Evolutionary conservation across 2,797 vertebrate genomes (phyloP).

Genomic region (Heteromormyrus szaboi): DNA sequence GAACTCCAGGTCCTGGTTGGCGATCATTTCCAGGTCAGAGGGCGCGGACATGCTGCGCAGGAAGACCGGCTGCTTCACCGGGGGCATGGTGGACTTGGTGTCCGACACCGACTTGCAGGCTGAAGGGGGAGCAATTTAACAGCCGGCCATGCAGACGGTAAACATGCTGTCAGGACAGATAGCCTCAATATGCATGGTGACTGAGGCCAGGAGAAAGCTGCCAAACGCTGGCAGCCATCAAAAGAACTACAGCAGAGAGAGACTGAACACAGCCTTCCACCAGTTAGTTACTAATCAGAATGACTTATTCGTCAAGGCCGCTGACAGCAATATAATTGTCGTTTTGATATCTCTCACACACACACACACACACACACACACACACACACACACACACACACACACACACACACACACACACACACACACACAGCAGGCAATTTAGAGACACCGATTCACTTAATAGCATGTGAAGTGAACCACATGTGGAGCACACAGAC

Average conservation of each 20-base stretch:
- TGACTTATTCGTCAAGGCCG: neutral
- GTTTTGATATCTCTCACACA: neutral
- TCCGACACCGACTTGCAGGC: constrained; percentile 91
- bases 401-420: neutral
- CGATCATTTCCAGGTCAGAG: constrained; percentile 97
- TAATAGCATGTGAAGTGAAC: neutral
- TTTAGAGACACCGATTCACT: neutral
- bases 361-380: neutral
- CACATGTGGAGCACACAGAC: neutral
- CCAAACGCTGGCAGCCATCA: neutral
- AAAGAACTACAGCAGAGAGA: neutral
- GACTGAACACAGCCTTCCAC: neutral
- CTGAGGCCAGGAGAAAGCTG: neutral
- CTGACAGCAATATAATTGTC: neutral
- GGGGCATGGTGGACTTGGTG: constrained; percentile 76
- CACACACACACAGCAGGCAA: neutral
- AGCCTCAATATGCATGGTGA: neutral
- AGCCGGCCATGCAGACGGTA: neutral
- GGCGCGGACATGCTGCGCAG: constrained; percentile 97
- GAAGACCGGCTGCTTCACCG: constrained; percentile 90
- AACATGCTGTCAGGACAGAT: neutral
- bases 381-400: neutral
- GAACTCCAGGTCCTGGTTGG: constrained; percentile 91
- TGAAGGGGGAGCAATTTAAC: constrained; percentile 38
- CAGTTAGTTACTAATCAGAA: neutral